A percentile compares a stretch with the other conserved stretches of the same genome.
Evolutionary conservation across 2,888 invertebrate species (phyloP).

Genomic region (Heterodera filipjevi): DNA sequence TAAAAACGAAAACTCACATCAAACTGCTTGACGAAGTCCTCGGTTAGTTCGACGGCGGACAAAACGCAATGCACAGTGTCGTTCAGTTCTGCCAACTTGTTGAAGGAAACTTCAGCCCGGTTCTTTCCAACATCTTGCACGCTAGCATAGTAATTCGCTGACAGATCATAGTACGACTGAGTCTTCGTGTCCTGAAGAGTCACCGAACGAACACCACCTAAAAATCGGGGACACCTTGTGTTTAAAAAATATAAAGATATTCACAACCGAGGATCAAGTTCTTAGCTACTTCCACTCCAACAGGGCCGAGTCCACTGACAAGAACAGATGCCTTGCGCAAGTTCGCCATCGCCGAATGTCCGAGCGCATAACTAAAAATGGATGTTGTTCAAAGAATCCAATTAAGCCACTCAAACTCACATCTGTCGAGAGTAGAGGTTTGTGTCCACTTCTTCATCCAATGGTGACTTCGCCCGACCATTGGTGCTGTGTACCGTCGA

Average conservation of each 20-base stretch:
- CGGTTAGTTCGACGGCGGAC: slow-evolving; percentile 77
- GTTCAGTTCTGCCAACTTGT: slow-evolving; percentile 70
- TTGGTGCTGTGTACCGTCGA: neutral
- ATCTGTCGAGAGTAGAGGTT: slow-evolving; percentile 62
- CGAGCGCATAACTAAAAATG: slow-evolving; percentile 80
- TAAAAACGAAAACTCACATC: slow-evolving; percentile 59
- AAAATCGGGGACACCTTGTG: neutral
- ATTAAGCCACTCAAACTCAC: slow-evolving; percentile 37
- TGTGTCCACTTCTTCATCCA: slow-evolving; percentile 44
- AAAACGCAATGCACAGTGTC: slow-evolving; percentile 73
- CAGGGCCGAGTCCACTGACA: slow-evolving; percentile 88
- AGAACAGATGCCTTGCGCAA: slow-evolving; percentile 94
- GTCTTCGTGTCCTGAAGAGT: slow-evolving; percentile 74
- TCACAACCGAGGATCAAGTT: slow-evolving; percentile 82
- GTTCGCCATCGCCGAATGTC: slow-evolving; percentile 97
- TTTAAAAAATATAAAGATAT: neutral
- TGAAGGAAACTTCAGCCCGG: slow-evolving; percentile 80
- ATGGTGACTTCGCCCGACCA: neutral
- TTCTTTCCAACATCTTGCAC: slow-evolving; percentile 81
- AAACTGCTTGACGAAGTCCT: slow-evolving; percentile 75
- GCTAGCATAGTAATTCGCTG: slow-evolving; percentile 78
- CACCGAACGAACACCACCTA: slow-evolving; percentile 90
- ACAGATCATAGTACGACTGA: slow-evolving; percentile 59
- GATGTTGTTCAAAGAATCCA: too few relatives aligned
- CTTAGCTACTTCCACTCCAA: slow-evolving; percentile 96